phyloP scores from a whole-genome alignment of 2,888 invertebrate genomes.

The Hylaea fasciaria region DNA sequence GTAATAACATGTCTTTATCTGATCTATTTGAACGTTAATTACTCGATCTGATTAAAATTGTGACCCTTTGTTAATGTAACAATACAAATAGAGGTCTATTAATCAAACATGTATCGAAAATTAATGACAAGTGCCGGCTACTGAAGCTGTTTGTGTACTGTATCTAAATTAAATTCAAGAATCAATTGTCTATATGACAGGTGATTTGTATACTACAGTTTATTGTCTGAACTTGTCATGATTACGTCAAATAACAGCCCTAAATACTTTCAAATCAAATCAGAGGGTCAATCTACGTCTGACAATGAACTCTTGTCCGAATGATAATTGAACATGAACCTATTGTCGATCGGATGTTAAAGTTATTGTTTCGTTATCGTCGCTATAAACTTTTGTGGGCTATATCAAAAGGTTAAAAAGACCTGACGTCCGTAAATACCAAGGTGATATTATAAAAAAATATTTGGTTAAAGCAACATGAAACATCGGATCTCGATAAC shows the following conservation, averaged over 20 bases:
- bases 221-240: constrained; percentile 36
- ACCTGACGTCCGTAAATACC: constrained; percentile 37
- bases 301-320: constrained; percentile 78
- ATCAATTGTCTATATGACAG: constrained; percentile 72
- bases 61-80: constrained; percentile 43
- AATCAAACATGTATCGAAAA: constrained; percentile 62
- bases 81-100: constrained; percentile 54
- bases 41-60: constrained; percentile 33
- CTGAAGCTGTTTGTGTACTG: constrained; percentile 51
- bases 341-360: constrained; percentile 52
- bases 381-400: constrained; percentile 42
- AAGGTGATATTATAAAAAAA: constrained; percentile 38
- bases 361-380: constrained; percentile 41
- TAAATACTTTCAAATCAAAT: constrained; percentile 59
- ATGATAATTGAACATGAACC: constrained; percentile 54
- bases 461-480: constrained; percentile 26
- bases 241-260: constrained; percentile 52
- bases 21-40: constrained; percentile 30
- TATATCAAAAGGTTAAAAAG: constrained; percentile 37
- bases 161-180: constrained; percentile 64
- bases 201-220: constrained; percentile 60
- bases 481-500: constrained; percentile 34
- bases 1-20: constrained; percentile 20
- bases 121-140: constrained; percentile 60
- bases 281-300: constrained; percentile 61